phyloP scores from a whole-genome alignment of 2,888 invertebrate genomes.

The Dimorphilus gyrociliatus region DNA sequence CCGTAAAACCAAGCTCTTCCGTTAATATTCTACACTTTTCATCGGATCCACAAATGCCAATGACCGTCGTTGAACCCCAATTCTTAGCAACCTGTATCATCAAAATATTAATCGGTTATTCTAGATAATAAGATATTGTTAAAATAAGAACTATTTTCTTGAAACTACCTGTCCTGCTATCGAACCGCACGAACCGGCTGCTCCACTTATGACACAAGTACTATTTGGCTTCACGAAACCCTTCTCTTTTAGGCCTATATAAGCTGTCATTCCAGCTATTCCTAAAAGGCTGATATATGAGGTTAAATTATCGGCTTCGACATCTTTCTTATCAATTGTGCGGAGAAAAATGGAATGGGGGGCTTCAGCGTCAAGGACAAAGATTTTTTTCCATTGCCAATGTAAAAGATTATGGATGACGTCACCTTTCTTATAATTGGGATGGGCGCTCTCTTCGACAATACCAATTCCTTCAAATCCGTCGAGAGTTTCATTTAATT shows the following conservation, averaged over 20 bases:
- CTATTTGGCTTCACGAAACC: slow-evolving; percentile 27
- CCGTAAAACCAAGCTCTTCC: slow-evolving; percentile 27
- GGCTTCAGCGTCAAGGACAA: slow-evolving; percentile 5
- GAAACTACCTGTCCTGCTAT: slow-evolving; percentile 33
- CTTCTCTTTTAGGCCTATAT: slow-evolving; percentile 26
- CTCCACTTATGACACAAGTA: slow-evolving; percentile 34
- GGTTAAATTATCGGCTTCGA: slow-evolving; percentile 13
- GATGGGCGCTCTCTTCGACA: slow-evolving; percentile 15
- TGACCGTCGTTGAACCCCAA: slow-evolving; percentile 24
- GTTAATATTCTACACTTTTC: slow-evolving; percentile 28
- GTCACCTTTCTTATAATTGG: slow-evolving; percentile 17
- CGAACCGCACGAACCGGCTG: slow-evolving; percentile 36
- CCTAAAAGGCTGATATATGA: slow-evolving; percentile 21
- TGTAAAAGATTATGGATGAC: slow-evolving; percentile 13
- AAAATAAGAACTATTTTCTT: too few relatives aligned
- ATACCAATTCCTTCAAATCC: slow-evolving; percentile 34
- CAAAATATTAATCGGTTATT: slow-evolving; percentile 2
- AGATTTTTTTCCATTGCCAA: slow-evolving; percentile 28
- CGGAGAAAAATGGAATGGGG: too few relatives aligned
- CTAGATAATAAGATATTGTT: not conserved
- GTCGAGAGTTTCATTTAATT: slow-evolving; percentile 21
- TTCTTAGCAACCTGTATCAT: slow-evolving; percentile 24
- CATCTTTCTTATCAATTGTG: too few relatives aligned
- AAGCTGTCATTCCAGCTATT: slow-evolving; percentile 31
- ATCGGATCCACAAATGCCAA: slow-evolving; percentile 37